phyloP scores from a whole-genome alignment of 2,113 vertebrate genomes.

The Fregetta grallaria region DNA sequence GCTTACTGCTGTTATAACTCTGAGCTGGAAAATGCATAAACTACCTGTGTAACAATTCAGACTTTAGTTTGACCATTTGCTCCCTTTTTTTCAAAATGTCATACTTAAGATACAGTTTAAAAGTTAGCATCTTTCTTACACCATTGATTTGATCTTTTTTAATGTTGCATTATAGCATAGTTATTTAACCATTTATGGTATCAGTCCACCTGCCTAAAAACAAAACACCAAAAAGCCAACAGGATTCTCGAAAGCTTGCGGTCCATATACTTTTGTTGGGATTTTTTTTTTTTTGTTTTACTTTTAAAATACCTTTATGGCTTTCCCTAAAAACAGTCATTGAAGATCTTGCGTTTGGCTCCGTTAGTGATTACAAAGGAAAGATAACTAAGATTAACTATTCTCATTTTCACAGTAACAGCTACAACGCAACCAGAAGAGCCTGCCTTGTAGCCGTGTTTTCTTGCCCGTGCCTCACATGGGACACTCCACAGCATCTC shows the following conservation, averaged over 20 bases:
- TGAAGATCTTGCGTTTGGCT: neutral
- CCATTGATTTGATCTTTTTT: neutral
- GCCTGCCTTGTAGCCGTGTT: neutral
- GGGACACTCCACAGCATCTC: conserved; percentile 37
- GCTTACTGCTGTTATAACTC: neutral
- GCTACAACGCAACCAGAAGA: neutral
- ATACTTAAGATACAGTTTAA: neutral
- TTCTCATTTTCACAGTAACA: neutral
- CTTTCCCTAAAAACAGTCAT: neutral
- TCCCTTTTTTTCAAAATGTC: neutral
- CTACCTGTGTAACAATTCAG: neutral
- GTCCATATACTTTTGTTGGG: neutral
- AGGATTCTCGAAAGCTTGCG: neutral
- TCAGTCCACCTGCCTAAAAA: neutral
- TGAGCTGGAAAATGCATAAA: neutral
- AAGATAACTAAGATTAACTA: neutral
- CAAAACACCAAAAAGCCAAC: neutral
- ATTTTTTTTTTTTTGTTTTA: neutral
- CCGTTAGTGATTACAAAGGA: neutral
- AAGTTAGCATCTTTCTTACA: neutral
- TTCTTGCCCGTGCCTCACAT: conserved; percentile 36
- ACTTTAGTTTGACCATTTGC: neutral
- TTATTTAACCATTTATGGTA: neutral
- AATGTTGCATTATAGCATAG: neutral
- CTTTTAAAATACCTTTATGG: neutral